Percentiles rank a stretch among this genome's conserved stretches.
Conservation (phyloP, 2,113 vertebrate genomes). For the Trachemys scripta region DNA sequence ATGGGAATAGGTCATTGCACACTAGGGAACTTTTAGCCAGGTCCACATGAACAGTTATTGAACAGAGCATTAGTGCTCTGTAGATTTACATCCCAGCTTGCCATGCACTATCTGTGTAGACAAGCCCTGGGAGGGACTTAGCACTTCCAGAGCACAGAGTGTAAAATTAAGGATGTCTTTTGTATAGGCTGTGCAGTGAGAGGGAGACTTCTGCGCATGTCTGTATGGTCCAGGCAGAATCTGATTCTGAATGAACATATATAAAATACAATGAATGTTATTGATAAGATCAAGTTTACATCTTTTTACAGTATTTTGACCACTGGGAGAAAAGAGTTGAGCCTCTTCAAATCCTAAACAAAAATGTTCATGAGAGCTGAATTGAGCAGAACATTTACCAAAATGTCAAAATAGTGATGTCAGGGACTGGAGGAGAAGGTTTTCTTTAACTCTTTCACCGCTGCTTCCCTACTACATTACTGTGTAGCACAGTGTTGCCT, state of each 20-base stretch:
- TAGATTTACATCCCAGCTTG: not conserved
- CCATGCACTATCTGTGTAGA: not conserved
- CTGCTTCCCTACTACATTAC: not conserved
- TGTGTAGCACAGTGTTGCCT: not conserved
- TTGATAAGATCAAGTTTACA: not conserved
- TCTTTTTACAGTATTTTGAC: not conserved
- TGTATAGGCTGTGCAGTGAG: not conserved
- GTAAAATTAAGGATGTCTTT: not conserved
- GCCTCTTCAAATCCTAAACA: not conserved
- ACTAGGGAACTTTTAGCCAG: not conserved
- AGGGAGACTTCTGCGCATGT: not conserved
- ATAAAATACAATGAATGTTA: not conserved
- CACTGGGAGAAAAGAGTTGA: not conserved
- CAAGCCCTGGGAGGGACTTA: not conserved
- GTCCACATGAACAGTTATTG: not conserved
- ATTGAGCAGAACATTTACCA: not conserved
- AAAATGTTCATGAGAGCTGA: not conserved
- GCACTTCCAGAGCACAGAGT: not conserved
- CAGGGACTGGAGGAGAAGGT: rapidly evolving
- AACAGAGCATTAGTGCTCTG: not conserved
- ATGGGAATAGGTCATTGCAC: not conserved
- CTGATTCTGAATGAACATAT: rapidly evolving
- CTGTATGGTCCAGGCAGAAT: not conserved
- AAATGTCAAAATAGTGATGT: not conserved
- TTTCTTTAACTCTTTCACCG: not conserved